phyloP scores from a whole-genome alignment of 2,888 invertebrate genomes.

The Hipparchia semele region DNA sequence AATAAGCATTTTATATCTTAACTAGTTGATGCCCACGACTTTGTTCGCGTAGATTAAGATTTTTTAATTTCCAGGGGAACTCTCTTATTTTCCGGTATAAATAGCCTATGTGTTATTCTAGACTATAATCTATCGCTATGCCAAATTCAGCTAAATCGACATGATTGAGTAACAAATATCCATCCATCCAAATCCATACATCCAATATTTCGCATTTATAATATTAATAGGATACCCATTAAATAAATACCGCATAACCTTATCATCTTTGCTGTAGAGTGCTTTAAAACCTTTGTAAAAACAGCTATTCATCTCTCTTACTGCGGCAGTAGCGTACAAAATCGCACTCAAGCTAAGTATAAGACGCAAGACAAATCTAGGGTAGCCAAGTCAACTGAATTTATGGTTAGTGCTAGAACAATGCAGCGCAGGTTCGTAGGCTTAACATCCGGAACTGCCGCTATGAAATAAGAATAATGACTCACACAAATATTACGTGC shows the following conservation, averaged over 20 bases:
- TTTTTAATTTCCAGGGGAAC: too few relatives aligned
- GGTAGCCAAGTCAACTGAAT: conserved; percentile 20
- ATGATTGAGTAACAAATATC: too few relatives aligned
- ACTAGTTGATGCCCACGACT: too few relatives aligned
- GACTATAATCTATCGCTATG: too few relatives aligned
- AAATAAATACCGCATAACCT: not conserved
- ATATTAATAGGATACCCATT: too few relatives aligned
- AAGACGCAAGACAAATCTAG: conserved; percentile 8
- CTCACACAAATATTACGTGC: conserved; percentile 7
- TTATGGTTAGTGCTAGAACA: conserved; percentile 17
- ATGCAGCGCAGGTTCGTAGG: conserved; percentile 8
- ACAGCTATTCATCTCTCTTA: not conserved
- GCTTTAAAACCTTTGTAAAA: not conserved
- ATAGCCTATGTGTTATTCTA: too few relatives aligned
- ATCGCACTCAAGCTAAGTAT: conserved; percentile 1
- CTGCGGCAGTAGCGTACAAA: not conserved
- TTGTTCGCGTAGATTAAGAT: too few relatives aligned
- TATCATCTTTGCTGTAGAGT: not conserved
- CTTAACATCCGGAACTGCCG: conserved; percentile 10
- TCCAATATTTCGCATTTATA: too few relatives aligned
- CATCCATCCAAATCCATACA: too few relatives aligned
- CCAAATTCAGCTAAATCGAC: too few relatives aligned
- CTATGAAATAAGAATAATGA: conserved; percentile 12
- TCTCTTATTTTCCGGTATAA: too few relatives aligned
- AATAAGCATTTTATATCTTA: too few relatives aligned